Evolutionary conservation across 2,113 vertebrate species (phyloP).

Genomic region (Pterophyllum scalare): DNA sequence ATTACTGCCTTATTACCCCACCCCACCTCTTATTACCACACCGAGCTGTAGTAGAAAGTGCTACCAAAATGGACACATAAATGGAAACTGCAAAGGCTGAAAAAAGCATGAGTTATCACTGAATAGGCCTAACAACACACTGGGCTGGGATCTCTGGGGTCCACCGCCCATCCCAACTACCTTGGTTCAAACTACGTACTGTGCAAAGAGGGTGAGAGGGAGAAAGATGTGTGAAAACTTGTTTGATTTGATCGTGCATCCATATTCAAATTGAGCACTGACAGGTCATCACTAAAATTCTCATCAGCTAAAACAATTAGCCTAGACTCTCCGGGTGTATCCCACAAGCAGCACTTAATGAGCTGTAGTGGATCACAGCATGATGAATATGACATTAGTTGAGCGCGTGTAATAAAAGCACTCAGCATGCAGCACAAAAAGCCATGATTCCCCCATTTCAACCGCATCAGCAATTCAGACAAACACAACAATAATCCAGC

Average conservation of each 20-base stretch:
- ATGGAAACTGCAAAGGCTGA: background rate
- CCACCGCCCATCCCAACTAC: background rate
- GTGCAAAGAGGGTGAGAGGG: background rate
- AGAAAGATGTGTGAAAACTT: background rate
- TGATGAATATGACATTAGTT: conserved; percentile 3
- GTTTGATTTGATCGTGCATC: background rate
- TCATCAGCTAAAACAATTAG: conserved; percentile 13
- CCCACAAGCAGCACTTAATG: conserved; percentile 1
- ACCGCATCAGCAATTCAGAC: background rate
- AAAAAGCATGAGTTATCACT: background rate
- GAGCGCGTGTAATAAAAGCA: background rate
- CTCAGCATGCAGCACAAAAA: background rate
- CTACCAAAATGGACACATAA: background rate
- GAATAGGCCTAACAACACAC: background rate
- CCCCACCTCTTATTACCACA: background rate
- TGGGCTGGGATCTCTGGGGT: background rate
- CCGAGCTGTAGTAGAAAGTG: background rate
- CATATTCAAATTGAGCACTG: background rate
- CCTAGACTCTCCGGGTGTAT: background rate
- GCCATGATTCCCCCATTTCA: background rate
- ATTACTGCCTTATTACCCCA: background rate
- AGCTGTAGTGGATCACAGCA: background rate
- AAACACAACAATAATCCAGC: background rate
- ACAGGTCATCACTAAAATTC: conserved; percentile 7
- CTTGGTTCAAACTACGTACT: background rate